Percentiles rank a stretch among this genome's conserved stretches.
Conservation (phyloP, 1,140 invertebrate species). For the Drosophila auraria region DNA sequence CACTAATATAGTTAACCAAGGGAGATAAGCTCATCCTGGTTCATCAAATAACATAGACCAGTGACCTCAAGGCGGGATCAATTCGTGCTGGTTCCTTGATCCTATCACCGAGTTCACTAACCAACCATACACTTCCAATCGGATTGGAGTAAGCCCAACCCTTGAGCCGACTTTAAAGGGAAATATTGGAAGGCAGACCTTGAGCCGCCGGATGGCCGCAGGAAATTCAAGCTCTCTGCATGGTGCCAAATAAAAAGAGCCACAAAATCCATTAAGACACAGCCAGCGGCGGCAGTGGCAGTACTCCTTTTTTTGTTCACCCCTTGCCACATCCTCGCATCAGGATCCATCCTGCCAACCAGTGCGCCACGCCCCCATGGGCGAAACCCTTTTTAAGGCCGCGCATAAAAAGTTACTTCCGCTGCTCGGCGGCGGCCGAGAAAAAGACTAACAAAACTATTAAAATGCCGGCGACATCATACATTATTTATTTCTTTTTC, state of each 20-base stretch:
- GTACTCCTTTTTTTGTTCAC: conserved; percentile 18
- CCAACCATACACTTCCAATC: conserved; percentile 27
- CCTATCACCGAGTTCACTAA: not conserved
- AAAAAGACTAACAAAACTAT: conserved; percentile 80
- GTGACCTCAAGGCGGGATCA: too few species aligned
- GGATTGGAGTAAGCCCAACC: conserved; percentile 5
- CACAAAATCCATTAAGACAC: conserved; percentile 76
- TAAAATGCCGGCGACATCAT: conserved; percentile 80
- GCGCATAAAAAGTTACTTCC: conserved; percentile 77
- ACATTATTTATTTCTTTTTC: conserved; percentile 73
- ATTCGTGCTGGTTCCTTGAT: not conserved
- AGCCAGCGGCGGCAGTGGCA: conserved; percentile 38
- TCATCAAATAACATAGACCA: too few species aligned
- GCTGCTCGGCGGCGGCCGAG: conserved; percentile 40
- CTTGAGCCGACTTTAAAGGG: conserved; percentile 33
- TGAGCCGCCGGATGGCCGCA: conserved; percentile 28
- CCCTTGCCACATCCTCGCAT: conserved; percentile 14
- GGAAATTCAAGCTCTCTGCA: conserved; percentile 54
- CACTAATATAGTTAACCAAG: too few species aligned
- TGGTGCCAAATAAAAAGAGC: conserved; percentile 77
- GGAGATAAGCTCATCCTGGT: too few species aligned
- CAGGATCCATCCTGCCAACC: conserved; percentile 4
- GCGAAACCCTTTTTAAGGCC: conserved; percentile 60
- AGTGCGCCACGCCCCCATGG: conserved; percentile 21
- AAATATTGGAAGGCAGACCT: conserved; percentile 10